phyloP scores from a whole-genome alignment of 2,113 vertebrate species.

The Stigmatopora nigra region DNA sequence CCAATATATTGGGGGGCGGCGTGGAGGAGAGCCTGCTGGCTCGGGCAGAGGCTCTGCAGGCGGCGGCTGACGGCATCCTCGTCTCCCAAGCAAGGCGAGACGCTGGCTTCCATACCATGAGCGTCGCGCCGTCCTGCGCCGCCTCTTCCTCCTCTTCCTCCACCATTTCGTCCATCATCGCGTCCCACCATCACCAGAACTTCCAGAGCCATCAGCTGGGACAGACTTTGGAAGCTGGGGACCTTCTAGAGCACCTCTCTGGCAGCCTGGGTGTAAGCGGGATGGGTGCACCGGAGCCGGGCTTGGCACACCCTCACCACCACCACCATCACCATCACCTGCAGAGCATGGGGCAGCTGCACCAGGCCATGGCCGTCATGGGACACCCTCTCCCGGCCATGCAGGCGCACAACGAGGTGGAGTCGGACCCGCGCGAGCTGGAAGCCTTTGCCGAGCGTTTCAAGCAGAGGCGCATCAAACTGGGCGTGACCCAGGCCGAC shows the following conservation, averaged over 20 bases:
- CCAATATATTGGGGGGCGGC: conserved; percentile 97
- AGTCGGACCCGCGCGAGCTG: conserved; percentile 86
- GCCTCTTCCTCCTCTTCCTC: conserved; percentile 73
- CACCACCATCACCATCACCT: conserved; percentile 60
- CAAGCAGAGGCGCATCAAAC: conserved; percentile 86
- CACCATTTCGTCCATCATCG: conserved; percentile 68
- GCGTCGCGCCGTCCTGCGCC: conserved; percentile 79
- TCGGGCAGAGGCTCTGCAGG: conserved; percentile 89
- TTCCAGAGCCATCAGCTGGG: conserved; percentile 70
- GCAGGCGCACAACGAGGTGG: conserved; percentile 77
- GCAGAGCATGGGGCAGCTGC: conserved; percentile 79
- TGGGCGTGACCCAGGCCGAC: conserved; percentile 88
- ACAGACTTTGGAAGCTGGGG: conserved; percentile 78
- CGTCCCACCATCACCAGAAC: conserved; percentile 69
- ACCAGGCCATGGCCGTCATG: conserved; percentile 82
- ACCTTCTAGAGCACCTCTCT: conserved; percentile 87
- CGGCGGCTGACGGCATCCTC: conserved; percentile 81
- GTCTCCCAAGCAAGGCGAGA: conserved; percentile 85
- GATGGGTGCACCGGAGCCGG: conserved; percentile 76
- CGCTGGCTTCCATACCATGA: conserved; percentile 93
- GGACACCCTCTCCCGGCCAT: conserved; percentile 73
- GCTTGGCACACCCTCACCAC: conserved; percentile 68
- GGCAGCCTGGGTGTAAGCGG: conserved; percentile 77
- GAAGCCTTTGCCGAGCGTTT: conserved; percentile 89
- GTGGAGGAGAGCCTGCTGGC: conserved; percentile 97